phyloP scores from a whole-genome alignment of 2,888 invertebrate genomes.

The Psococerastis gibbosa region DNA sequence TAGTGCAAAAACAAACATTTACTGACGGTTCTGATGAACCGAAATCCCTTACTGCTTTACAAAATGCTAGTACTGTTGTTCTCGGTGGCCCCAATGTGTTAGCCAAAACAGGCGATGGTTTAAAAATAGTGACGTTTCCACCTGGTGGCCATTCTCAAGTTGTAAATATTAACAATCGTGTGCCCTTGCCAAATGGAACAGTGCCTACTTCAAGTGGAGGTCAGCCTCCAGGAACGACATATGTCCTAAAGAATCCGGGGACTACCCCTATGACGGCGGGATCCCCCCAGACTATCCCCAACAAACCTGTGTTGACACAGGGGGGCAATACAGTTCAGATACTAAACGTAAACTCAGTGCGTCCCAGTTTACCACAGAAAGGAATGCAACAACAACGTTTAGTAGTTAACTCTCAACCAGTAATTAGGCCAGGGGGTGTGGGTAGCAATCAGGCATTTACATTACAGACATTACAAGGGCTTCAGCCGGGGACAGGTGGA shows the following conservation, averaged over 20 bases:
- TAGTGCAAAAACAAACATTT: constrained; percentile 39
- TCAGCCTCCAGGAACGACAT: constrained; percentile 25
- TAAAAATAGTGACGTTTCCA: constrained; percentile 34
- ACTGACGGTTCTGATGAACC: constrained; percentile 31
- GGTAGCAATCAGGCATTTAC: constrained; percentile 52
- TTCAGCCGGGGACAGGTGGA: constrained; percentile 64
- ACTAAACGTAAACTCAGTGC: constrained; percentile 40
- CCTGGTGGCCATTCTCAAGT: constrained; percentile 27
- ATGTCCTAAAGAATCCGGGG: constrained; percentile 25
- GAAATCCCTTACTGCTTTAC: constrained; percentile 22
- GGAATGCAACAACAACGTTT: constrained; percentile 55
- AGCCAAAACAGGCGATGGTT: constrained; percentile 31
- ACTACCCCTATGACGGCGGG: constrained; percentile 43
- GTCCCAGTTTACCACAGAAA: constrained; percentile 56
- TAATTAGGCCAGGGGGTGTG: constrained; percentile 65
- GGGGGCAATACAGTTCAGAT: constrained; percentile 60
- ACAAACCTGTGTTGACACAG: constrained; percentile 34
- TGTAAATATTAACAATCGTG: constrained; percentile 35
- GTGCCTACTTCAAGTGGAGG: constrained; percentile 31
- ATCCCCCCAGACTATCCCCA: constrained; percentile 28
- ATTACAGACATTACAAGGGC: constrained; percentile 66
- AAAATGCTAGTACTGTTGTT: constrained; percentile 20
- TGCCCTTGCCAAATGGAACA: constrained; percentile 46
- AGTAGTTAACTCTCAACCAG: constrained; percentile 63
- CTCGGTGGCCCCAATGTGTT: constrained; percentile 19